Evolutionary conservation across 2,797 vertebrate species (phyloP).

Genomic region (Scleropages formosus): DNA sequence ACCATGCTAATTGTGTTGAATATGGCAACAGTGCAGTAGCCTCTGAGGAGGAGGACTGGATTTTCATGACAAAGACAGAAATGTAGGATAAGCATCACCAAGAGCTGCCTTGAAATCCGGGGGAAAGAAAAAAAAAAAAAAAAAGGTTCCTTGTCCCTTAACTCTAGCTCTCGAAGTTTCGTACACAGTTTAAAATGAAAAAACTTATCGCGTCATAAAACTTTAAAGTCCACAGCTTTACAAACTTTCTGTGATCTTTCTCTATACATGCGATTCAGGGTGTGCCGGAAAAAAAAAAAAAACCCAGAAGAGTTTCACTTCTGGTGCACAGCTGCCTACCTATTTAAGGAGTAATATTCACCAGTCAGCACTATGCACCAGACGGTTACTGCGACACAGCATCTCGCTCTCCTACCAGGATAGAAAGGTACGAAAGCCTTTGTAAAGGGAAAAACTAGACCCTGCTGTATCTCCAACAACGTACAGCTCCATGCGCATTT

Average conservation of each 20-base stretch:
- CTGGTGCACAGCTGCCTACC: neutral
- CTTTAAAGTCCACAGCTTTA: neutral
- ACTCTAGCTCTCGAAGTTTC: slow-evolving; percentile 8
- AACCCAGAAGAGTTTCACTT: neutral
- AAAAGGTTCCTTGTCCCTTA: neutral
- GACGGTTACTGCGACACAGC: neutral
- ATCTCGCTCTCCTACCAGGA: neutral
- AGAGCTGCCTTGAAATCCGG: neutral
- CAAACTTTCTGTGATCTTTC: slow-evolving; percentile 4
- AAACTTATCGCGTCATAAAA: slow-evolving; percentile 7
- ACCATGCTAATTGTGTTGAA: too few relatives aligned
- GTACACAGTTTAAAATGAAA: neutral
- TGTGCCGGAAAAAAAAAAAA: neutral
- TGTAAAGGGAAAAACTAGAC: neutral
- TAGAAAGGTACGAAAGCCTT: neutral
- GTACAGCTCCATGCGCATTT: neutral
- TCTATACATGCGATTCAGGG: neutral
- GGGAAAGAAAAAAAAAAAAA: neutral
- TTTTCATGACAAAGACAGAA: neutral
- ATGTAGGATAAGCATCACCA: neutral
- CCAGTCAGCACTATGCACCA: slow-evolving; percentile 16
- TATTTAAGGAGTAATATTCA: slow-evolving; percentile 1
- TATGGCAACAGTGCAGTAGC: neutral
- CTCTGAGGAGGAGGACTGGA: neutral
- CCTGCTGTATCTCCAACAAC: too few relatives aligned